These are phyloP conservation scores for Hedya salicella DNA, from an alignment of 2,888 invertebrate species.

Conservation along the genomic window DNA sequence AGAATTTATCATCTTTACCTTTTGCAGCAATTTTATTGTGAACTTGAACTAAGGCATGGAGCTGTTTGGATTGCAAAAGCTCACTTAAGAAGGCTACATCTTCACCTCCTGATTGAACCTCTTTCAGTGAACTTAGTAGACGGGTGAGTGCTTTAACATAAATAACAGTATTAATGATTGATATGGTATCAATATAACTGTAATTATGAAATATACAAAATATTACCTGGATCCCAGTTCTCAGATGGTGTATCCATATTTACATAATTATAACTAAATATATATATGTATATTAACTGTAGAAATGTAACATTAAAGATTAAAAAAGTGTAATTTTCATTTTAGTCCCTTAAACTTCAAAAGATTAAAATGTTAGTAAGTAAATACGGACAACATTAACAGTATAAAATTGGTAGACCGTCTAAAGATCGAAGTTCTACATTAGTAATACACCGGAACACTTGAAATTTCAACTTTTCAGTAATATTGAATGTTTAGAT, in stretches of 20 bases:
- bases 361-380: neutral
- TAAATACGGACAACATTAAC: slow-evolving; percentile 10
- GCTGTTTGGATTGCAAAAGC: slow-evolving; percentile 93
- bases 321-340: slow-evolving; percentile 10
- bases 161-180: slow-evolving; percentile 7
- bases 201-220: neutral
- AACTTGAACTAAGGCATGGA: slow-evolving; percentile 95
- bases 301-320: slow-evolving; percentile 8
- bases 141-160: slow-evolving; percentile 89
- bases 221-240: slow-evolving; percentile 74
- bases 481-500: slow-evolving; percentile 1
- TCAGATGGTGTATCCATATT: slow-evolving; percentile 71
- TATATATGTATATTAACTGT: neutral
- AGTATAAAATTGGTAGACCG: slow-evolving; percentile 20
- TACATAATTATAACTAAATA: slow-evolving; percentile 49
- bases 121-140: slow-evolving; percentile 92
- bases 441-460: slow-evolving; percentile 14
- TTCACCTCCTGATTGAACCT: slow-evolving; percentile 92
- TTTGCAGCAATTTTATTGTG: slow-evolving; percentile 95
- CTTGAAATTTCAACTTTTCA: slow-evolving; percentile 6
- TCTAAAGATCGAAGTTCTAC: slow-evolving; percentile 18
- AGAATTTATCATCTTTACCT: slow-evolving; percentile 93
- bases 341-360: neutral
- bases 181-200: neutral
- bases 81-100: slow-evolving; percentile 94